Evolutionary conservation across 1,140 invertebrate genomes (phyloP), one percentile per base, ranked within the genome.

Genomic region (Whitmania pigra): DNA sequence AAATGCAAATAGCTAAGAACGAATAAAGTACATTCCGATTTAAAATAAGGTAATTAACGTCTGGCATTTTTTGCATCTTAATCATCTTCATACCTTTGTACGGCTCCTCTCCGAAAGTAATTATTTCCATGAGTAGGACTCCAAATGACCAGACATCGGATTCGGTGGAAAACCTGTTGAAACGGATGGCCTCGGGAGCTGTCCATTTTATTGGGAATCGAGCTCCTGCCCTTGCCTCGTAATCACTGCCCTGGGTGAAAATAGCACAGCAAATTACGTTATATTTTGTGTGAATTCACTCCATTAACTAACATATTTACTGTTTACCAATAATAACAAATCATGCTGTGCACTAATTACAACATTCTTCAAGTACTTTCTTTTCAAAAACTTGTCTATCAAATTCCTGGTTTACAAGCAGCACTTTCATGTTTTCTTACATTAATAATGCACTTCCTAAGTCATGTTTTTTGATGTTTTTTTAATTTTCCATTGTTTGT

Each of bases 101-200:
- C 73, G 96, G 96, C 83, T 97, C 95, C 78, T 94, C 86, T 72
- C 95, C 96, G 79, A 95, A 98, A 27, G 95, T 99, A 71, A 98
- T 93, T 75, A 99, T 87, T 84, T 99, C 96, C n/a, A 94, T 98
- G 36, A 99, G 87, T 68, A 99, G 85, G 81, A 99, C 98, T 75
- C 96, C 96, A 82, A 99, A 99, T 73, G 93, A 97, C 96, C 96
- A 99, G 17, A 99, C 96, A 83, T 99, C 96, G 0, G 94, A 97
- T 85, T 99, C 99, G 79, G 98, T 98, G 76, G 94, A 97, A 86
- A 99, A 99, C 85, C 95, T 93, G 83, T 92, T 96, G 83, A 97
- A 97, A 83, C 97, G 97, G 20, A 94, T 94, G 66, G 96, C 95
- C 85, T 99, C 94, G 3, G 93, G 93, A 3, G 94, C 93, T 63